Percentiles rank a stretch among this genome's conserved stretches.
Evolutionary conservation across 2,113 vertebrate species (phyloP).

Genomic region (Coregonus clupeaformis): DNA sequence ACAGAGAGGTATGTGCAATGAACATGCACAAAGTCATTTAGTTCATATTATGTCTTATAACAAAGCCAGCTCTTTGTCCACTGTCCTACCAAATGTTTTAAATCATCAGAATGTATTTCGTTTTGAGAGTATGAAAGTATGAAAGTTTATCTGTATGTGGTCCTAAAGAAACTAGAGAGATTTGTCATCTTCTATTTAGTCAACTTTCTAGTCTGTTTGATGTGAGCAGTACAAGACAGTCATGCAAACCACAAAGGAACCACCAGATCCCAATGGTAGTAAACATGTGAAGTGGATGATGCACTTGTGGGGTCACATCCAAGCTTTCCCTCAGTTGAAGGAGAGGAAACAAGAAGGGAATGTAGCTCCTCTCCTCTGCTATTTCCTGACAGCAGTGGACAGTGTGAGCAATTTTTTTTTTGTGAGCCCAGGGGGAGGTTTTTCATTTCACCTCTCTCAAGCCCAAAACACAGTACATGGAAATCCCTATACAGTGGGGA

Average conservation of each 20-base stretch:
- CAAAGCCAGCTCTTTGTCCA: too few relatives aligned
- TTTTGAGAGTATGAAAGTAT: not conserved
- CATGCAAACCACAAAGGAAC: not conserved
- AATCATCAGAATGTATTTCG: too few relatives aligned
- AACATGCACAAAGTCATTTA: too few relatives aligned
- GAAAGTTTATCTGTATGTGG: not conserved
- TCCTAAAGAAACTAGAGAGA: not conserved
- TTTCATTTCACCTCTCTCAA: constrained; percentile 22
- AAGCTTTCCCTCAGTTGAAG: constrained; percentile 37
- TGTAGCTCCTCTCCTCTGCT: constrained; percentile 32
- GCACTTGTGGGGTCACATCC: constrained; percentile 25
- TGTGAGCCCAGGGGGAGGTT: not conserved
- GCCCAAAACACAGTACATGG: not conserved
- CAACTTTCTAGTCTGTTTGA: not conserved
- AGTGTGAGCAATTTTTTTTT: too few relatives aligned
- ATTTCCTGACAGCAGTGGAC: constrained; percentile 40
- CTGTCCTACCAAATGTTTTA: not conserved
- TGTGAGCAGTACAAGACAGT: too few relatives aligned
- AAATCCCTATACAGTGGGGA: too few relatives aligned
- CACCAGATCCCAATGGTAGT: not conserved
- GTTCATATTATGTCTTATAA: too few relatives aligned
- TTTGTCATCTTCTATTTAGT: not conserved
- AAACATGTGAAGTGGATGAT: too few relatives aligned
- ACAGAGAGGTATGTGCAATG: constrained; percentile 79
- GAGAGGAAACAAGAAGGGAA: constrained; percentile 31